A percentile compares a stretch with the other conserved stretches of the same genome.
Conservation (phyloP, 1,140 invertebrate genomes). For the Leptinotarsa lineolata region DNA sequence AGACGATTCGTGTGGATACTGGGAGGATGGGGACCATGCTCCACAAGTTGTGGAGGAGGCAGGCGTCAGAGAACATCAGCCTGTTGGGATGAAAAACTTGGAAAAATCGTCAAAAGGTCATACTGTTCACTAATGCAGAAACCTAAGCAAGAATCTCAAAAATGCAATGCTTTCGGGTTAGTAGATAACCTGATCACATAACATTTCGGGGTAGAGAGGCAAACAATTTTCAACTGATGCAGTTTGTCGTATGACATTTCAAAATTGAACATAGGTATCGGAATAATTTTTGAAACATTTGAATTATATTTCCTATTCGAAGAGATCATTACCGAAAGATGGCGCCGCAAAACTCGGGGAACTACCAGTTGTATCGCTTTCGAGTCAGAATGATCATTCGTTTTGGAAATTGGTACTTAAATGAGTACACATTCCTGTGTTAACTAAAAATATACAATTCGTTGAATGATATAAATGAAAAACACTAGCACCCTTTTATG, state of each 20-base stretch:
- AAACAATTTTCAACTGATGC: not conserved
- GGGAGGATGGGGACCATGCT: constrained; percentile 63
- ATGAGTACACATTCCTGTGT: no score
- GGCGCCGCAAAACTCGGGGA: no score
- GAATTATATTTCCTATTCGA: no score
- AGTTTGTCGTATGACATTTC: not conserved
- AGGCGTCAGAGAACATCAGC: constrained; percentile 57
- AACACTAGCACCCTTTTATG: no score
- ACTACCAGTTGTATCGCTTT: no score
- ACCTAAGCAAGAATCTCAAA: constrained; percentile 55
- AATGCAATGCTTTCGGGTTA: constrained; percentile 62
- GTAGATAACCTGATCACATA: not conserved
- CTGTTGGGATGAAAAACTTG: constrained; percentile 59
- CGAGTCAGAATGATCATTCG: no score
- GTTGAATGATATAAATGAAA: no score
- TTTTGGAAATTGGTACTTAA: no score
- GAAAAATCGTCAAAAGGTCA: constrained; percentile 58
- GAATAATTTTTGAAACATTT: no score
- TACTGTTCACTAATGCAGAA: constrained; percentile 58
- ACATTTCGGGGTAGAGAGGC: not conserved
- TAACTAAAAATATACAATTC: no score
- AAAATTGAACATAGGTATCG: not conserved
- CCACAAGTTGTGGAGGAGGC: constrained; percentile 62
- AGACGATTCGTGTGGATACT: constrained; percentile 61
- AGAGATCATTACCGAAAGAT: no score